Conservation (phyloP, 2,797 vertebrate genomes). For the Acipenser oxyrinchus region DNA sequence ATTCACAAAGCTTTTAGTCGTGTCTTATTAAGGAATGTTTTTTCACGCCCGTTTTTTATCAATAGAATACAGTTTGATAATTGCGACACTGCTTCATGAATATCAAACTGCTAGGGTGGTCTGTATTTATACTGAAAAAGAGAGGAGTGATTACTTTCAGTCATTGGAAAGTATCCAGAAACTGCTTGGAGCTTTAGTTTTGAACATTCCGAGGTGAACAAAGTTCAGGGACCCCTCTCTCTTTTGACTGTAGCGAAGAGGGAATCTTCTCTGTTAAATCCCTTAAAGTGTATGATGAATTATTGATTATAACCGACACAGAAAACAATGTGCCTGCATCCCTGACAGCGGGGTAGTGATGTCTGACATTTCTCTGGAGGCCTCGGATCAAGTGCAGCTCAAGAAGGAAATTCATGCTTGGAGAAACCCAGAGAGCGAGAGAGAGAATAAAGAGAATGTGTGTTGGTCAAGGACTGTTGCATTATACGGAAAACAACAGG, state of each 20-base stretch:
- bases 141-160: no score
- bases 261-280: neutral
- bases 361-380: neutral
- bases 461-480: neutral
- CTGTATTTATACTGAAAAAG: no score
- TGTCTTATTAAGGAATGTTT: no score
- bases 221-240: neutral
- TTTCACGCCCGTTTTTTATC: neutral
- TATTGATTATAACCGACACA: neutral
- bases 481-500: neutral
- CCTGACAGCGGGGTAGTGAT: neutral
- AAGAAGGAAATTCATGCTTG: neutral
- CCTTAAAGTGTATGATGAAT: slow-evolving; percentile 8
- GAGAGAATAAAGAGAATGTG: neutral
- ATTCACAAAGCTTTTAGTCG: no score
- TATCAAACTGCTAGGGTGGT: no score
- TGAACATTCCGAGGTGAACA: no score
- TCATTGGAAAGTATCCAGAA: no score
- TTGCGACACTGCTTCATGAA: neutral
- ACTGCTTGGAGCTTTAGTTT: no score
- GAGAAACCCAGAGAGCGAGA: neutral
- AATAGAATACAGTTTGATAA: neutral
- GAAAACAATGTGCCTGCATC: neutral
- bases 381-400: neutral
- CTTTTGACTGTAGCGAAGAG: neutral